These are phyloP conservation scores for Sebastes kiyomatsui DNA, from an alignment of 2,797 vertebrate species.

Conservation along the genomic window DNA sequence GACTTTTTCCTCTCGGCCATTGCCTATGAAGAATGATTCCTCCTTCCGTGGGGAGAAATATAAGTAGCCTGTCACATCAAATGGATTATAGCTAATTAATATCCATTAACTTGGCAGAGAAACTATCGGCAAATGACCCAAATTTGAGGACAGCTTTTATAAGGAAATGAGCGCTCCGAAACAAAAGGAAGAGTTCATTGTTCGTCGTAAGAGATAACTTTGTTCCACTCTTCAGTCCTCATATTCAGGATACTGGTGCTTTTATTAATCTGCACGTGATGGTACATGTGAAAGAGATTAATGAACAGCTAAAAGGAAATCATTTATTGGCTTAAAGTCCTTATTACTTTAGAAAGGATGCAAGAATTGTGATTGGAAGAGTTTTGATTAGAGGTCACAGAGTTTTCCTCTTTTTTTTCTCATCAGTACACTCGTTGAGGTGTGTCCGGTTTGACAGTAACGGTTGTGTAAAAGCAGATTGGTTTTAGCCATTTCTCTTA, in stretches of 20 bases:
- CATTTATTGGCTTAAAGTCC: background rate
- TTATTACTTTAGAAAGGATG: background rate
- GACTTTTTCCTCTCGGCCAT: constrained; percentile 14
- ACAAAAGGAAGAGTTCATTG: constrained; percentile 40
- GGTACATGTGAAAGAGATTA: background rate
- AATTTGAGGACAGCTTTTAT: constrained; percentile 54
- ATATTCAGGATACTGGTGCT: background rate
- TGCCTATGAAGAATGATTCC: constrained; percentile 6
- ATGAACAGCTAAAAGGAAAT: constrained; percentile 6
- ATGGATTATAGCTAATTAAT: constrained; percentile 67
- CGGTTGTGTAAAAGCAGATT: background rate
- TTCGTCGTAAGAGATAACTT: constrained; percentile 46
- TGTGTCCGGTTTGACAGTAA: background rate
- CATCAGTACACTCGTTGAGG: background rate
- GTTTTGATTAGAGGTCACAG: background rate
- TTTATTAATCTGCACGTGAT: background rate
- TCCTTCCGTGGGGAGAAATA: constrained; percentile 15
- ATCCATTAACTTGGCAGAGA: constrained; percentile 54
- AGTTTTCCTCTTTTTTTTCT: background rate
- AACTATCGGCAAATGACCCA: constrained; percentile 59
- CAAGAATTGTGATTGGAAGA: background rate
- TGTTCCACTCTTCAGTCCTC: constrained; percentile 9
- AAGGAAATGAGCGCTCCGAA: constrained; percentile 10
- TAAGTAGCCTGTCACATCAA: constrained; percentile 51
- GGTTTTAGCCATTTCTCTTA: constrained; percentile 30